phyloP scores from a whole-genome alignment of 2,888 invertebrate genomes.

The Torymus auratus region DNA sequence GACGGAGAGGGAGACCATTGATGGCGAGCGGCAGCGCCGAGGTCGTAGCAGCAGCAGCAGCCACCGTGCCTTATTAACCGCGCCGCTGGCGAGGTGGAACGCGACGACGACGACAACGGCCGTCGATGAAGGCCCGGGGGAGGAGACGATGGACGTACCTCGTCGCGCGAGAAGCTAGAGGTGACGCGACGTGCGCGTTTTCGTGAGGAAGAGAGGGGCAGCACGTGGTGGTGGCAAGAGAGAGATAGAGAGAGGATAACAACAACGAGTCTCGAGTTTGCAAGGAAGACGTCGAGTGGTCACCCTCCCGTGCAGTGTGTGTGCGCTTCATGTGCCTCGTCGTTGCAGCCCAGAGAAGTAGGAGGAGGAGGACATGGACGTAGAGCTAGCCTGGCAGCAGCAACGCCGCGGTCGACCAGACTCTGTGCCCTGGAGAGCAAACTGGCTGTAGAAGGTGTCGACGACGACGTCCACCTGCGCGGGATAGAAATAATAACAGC shows the following conservation, averaged over 20 bases:
- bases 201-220: slow-evolving; percentile 2
- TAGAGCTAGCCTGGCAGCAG: background rate
- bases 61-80: slow-evolving; percentile 26
- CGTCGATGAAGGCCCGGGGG: background rate
- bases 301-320: background rate
- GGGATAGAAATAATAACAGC: background rate
- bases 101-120: too few relatives aligned
- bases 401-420: background rate
- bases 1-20: slow-evolving; percentile 14
- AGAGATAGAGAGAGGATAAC: background rate
- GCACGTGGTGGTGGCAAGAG: slow-evolving; percentile 17
- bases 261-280: slow-evolving; percentile 22
- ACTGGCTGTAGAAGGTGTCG: background rate
- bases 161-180: background rate
- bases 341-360: background rate
- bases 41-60: background rate
- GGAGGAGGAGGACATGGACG: slow-evolving; percentile 33
- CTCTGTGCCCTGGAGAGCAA: slow-evolving; percentile 11
- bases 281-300: background rate
- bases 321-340: background rate
- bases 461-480: background rate
- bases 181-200: background rate
- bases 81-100: background rate
- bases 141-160: slow-evolving; percentile 12
- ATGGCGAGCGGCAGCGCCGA: slow-evolving; percentile 22